Base-by-base conservation (phyloP, 2,888 invertebrate species). In the Pandemis corylana region DNA sequence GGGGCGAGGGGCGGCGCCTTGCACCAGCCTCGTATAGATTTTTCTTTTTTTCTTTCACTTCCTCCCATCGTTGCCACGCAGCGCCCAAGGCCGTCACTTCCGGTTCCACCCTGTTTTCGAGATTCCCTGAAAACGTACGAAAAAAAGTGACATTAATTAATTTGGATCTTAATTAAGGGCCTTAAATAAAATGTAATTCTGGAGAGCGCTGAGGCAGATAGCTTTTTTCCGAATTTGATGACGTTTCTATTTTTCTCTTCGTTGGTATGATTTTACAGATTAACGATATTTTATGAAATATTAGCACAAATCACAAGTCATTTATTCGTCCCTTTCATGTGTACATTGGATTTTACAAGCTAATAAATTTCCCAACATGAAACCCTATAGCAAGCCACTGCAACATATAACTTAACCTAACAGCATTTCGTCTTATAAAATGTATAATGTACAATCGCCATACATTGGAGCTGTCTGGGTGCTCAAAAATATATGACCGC, bases 11-110 rank as follows among this genome's bases (percentile, higher is more conserved):
- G 72, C 77, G 78, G 77, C 81, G 83, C 59, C 59, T 59, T 79
- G 84, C 85, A 79, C 83, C 84, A 81, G 82, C 83, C 82, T 87
- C 85, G 87, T 91, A 91, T 92, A 91, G 91, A 92, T 92, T 92
- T 92, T 91, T 88, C 88, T 91, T 92, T 92, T 89, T 65, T 89
- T 65, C 79, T 83, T 81, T 73, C 80, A 83, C 85, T 87, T 85
- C 85, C 85, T 85, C 85, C 84, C 84, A 85, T 77, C 89, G 90
- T 89, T 88, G 90, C 88, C 84, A 89, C 85, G 89, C 86, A 80
- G 82, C 83, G 73, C 85, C 85, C 91, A 90, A 91, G 91, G 92
- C 85, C 90, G 87, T 79, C 77, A 84, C 88, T 90, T 89, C 90
- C 90, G 88, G 86, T 84, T 84, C 84, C 74, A 42, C 74, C 74